Evolutionary conservation across 1,140 invertebrate species (phyloP), one percentile per base, ranked within the genome.

Genomic region (Drosophila subobscura): DNA sequence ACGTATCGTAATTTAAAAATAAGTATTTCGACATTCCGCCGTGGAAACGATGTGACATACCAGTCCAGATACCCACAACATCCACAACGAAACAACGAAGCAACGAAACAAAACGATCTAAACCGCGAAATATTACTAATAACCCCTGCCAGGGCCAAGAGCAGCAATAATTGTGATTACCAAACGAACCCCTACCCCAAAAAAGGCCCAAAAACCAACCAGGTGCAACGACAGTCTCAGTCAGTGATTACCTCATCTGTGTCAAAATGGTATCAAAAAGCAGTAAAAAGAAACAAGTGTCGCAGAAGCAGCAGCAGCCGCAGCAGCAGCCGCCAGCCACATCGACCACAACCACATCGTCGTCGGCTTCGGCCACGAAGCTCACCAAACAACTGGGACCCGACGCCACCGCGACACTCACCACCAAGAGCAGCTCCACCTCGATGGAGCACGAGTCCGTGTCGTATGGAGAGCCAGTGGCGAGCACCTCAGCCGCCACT

Each of bases 231-330:
- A 16, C 22, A 40, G 53, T 65, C 79, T 58, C 41, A 54, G 46
- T 57, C 57, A 55, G 66, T 67, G 83, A 88, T 88, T 88, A 88
- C 83, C 83, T 88, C 83, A 88, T 88, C 75, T 65, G 70, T 81
- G 83, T 78, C 67, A 83, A 83, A 90, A 90, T 90, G 89, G 89
- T 90, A 74, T 90, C 89, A 77, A 90, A 90, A 89, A 89, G 72
- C 63, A 85, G 76, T 74, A 90, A 90, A 83, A 90, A 90, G 72
- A 90, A 90, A 77, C 79, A 90, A 83, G 79, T 88, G 83, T 88
- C 83, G 67, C 79, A 74, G 60, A 58, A 60, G 51, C 56, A 64
- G 58, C 33, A 65, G 44, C 44, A 49, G 59, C 66, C 71, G 54
- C 54, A 53, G 33, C 55, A 64, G 6, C 66, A 65, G 63, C 79